Percentiles rank a stretch among this genome's conserved stretches.
Evolutionary conservation across 23 tunicate species (phyloP).

Genomic region (Trididemnum miniatum): DNA sequence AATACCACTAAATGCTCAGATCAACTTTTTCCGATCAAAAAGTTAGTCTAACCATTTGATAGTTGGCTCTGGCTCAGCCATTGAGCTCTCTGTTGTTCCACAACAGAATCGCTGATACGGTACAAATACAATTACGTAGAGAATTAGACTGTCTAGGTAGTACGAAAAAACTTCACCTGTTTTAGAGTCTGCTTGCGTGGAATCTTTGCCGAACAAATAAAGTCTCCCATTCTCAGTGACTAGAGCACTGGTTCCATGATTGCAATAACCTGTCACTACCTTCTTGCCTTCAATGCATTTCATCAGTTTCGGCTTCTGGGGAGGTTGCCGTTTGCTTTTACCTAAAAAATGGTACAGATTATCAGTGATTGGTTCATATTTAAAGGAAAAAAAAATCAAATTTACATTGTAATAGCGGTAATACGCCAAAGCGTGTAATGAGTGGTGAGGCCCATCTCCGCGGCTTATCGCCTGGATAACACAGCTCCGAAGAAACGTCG

Average conservation of each 20-base stretch:
- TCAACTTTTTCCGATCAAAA: too few species aligned
- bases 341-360: slow-evolving; percentile 32
- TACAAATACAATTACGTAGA: background rate
- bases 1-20: too few species aligned
- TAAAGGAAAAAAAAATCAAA: too few species aligned
- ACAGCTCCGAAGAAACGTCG: too few species aligned
- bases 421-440: too few species aligned
- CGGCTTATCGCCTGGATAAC: too few species aligned
- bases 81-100: too few species aligned
- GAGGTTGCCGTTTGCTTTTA: slow-evolving; percentile 37
- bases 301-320: slow-evolving; percentile 57
- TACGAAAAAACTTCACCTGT: slow-evolving; percentile 17
- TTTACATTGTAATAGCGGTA: too few species aligned
- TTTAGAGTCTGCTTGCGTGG: slow-evolving; percentile 54
- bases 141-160: background rate
- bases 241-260: slow-evolving; percentile 69
- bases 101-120: too few species aligned
- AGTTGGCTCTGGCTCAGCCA: too few species aligned
- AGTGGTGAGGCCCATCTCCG: too few species aligned
- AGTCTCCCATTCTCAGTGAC: slow-evolving; percentile 52
- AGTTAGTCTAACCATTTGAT: too few species aligned
- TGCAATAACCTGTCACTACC: slow-evolving; percentile 48
- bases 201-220: slow-evolving; percentile 78
- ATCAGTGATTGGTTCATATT: background rate
- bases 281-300: slow-evolving; percentile 52